Evolutionary conservation across 2,797 vertebrate genomes (phyloP), one percentile per base, ranked within the genome.

Genomic region (Acipenser oxyrinchus): DNA sequence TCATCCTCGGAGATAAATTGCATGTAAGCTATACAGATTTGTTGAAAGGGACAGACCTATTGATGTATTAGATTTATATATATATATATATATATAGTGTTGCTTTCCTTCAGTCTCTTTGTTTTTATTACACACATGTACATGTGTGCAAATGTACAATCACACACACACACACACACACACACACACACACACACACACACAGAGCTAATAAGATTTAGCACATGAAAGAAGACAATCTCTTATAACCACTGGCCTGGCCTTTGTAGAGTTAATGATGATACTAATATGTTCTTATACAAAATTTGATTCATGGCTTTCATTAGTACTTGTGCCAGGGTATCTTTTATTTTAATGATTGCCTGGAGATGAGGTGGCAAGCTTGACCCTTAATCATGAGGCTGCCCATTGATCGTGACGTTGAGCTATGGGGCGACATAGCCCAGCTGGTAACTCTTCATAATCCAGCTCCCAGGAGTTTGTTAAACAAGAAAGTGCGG

Each of bases 301-400:
- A 74, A 78, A 86, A 70, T 73, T 90, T 97, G 93, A 96, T 97
- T 94, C 93, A 98, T 96, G 87, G 89, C 88, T 94, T 96, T 97
- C 95, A 97, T 97, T 96, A 97, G 91, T 87, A 88, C 83, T 68
- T 91, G 80, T 86, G 84, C 78, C 79, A 75, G 81, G 75, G 78
- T 82, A 76, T 84, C 62, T 87, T 87, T 88, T 89, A 90, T 89
- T 94, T 91, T 93, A 95, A 94, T 96, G 94, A 96, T 90, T 92
- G 92, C 94, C 94, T 93, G 90, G 90, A 92, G 93, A 97, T 91
- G 92, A 93, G 95, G 93, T 93, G 94, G 94, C 91, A 93, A 87
- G 64, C 90, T 92, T 95, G 93, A 96, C 95, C 95, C 94, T 96
- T 94, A 94, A 94, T 96, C 95, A 95, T 92, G 89, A 87, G 88